These are phyloP conservation scores for Campoletis raptor DNA, from an alignment of 2,888 invertebrate genomes.

Conservation along the genomic window DNA sequence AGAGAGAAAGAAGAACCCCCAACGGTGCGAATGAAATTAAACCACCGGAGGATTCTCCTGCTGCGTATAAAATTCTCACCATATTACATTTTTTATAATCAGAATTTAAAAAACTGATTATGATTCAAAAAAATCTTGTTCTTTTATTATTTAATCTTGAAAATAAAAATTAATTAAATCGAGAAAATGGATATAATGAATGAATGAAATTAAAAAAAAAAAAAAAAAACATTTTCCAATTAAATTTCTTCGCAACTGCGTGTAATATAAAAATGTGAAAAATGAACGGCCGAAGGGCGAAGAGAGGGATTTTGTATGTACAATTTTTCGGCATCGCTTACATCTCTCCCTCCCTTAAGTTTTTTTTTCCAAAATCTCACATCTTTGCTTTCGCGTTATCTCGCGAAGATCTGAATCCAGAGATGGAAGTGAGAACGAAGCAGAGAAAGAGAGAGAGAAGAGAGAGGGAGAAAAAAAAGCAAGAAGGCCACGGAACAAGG, in stretches of 20 bases:
- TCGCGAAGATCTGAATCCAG: slow-evolving; percentile 51
- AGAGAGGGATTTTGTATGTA: slow-evolving; percentile 16
- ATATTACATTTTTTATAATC: slow-evolving; percentile 36
- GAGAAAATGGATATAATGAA: too few relatives aligned
- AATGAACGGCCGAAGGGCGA: not conserved
- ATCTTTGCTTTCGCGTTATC: slow-evolving; percentile 44
- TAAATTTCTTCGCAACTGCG: not conserved
- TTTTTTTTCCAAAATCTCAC: not conserved
- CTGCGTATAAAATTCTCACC: slow-evolving; percentile 53
- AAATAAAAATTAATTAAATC: too few relatives aligned
- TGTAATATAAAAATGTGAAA: not conserved
- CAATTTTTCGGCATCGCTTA: slow-evolving; percentile 67
- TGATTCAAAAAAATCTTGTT: not conserved
- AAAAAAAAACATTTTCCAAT: too few relatives aligned
- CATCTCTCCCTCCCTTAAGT: slow-evolving; percentile 37
- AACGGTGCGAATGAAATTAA: slow-evolving; percentile 79
- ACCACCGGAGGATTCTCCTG: slow-evolving; percentile 66
- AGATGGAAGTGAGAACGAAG: slow-evolving; percentile 30
- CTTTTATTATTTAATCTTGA: too few relatives aligned
- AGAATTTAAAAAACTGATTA: slow-evolving; percentile 10
- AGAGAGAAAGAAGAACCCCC: slow-evolving; percentile 73
- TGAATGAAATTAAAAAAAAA: too few relatives aligned
- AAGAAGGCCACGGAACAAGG: slow-evolving; percentile 40
- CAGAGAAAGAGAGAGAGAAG: slow-evolving; percentile 34
- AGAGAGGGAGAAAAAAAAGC: slow-evolving; percentile 29